Conservation (phyloP, 2,113 vertebrate species). For the Coptodon rendalli region DNA sequence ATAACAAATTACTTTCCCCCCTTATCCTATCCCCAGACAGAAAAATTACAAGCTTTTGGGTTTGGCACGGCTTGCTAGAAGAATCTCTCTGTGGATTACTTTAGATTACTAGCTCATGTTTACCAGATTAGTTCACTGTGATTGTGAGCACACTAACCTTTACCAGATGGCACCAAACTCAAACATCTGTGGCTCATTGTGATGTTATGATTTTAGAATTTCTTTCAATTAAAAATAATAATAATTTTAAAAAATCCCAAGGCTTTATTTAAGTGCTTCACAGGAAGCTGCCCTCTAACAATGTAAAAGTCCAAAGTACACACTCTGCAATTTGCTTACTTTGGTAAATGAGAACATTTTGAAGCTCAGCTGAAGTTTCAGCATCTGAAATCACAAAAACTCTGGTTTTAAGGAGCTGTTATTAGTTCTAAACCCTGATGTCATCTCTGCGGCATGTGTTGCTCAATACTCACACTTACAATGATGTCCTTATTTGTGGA, state of each 20-base stretch:
- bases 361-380: background rate
- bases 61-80: background rate
- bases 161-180: background rate
- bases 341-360: background rate
- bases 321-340: background rate
- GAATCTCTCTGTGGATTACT: background rate
- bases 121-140: background rate
- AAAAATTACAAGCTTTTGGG: background rate
- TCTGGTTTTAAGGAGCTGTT: background rate
- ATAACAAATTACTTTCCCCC: background rate
- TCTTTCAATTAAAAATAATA: background rate
- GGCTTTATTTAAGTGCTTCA: background rate
- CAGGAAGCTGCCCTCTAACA: background rate
- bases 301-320: background rate
- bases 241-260: rapidly evolving
- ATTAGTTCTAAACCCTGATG: background rate
- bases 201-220: background rate
- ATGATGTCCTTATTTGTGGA: background rate
- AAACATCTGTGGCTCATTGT: background rate
- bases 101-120: background rate
- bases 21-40: background rate
- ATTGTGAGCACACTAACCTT: background rate
- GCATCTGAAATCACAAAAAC: background rate
- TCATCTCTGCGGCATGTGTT: background rate
- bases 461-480: background rate